Percentiles rank a stretch among this genome's conserved stretches.
These are phyloP conservation scores for Pollimyrus isidori DNA, from an alignment of 2,113 vertebrate genomes.

Conservation along the genomic window DNA sequence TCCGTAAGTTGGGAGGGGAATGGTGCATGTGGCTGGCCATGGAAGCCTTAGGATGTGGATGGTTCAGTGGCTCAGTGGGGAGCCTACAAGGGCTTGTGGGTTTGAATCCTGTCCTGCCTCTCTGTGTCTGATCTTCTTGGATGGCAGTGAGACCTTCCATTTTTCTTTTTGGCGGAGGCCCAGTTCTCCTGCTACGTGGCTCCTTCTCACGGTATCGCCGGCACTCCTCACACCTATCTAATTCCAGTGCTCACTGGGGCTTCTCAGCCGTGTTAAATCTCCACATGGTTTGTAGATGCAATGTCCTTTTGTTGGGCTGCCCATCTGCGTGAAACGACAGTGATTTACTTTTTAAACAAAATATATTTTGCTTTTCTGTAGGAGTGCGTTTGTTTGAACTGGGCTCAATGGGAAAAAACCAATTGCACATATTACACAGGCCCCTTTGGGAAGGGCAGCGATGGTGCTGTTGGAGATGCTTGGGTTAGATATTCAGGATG, in stretches of 20 bases:
- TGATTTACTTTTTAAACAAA: background rate
- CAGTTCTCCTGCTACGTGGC: background rate
- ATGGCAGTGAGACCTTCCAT: background rate
- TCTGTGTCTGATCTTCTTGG: background rate
- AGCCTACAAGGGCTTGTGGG: background rate
- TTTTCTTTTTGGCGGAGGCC: background rate
- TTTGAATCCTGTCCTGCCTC: background rate
- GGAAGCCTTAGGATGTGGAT: background rate
- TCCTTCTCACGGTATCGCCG: background rate
- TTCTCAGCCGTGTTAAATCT: background rate
- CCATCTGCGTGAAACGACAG: background rate
- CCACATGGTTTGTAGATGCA: background rate
- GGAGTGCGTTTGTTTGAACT: background rate
- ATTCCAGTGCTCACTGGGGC: background rate
- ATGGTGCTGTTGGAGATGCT: background rate
- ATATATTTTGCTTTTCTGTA: background rate
- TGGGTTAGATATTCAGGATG: background rate
- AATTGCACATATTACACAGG: background rate
- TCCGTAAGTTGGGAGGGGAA: background rate
- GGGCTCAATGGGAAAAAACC: background rate
- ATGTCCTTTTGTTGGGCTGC: background rate
- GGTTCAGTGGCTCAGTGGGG: background rate
- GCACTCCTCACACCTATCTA: background rate
- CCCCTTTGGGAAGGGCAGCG: background rate
- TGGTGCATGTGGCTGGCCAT: background rate